These are phyloP conservation scores for Oreotrochilus melanogaster DNA, from an alignment of 2,113 vertebrate genomes.

Conservation along the genomic window DNA sequence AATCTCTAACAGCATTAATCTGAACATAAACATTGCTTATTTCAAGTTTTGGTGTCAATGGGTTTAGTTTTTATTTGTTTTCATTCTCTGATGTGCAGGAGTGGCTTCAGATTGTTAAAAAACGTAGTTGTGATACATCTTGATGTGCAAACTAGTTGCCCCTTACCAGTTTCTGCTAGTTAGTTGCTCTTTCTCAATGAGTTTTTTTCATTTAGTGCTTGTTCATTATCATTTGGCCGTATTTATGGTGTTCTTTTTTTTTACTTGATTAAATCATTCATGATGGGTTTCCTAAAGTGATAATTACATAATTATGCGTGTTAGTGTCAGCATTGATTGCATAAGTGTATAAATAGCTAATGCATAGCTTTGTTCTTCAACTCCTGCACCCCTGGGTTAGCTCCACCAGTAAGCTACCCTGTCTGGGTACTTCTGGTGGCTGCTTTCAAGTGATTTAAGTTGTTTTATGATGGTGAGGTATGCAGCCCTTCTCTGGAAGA, in stretches of 20 bases:
- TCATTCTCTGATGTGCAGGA: neutral
- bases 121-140: neutral
- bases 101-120: neutral
- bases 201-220: neutral
- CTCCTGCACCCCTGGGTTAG: neutral
- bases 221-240: neutral
- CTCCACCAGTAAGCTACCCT: neutral
- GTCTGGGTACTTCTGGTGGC: neutral
- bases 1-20: neutral
- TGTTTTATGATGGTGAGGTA: neutral
- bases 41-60: neutral
- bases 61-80: neutral
- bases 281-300: slow-evolving; percentile 3
- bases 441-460: slow-evolving; percentile 58
- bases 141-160: neutral
- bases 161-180: neutral
- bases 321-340: slow-evolving; percentile 44
- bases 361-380: slow-evolving; percentile 26
- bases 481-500: slow-evolving; percentile 33
- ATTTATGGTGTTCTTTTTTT: slow-evolving; percentile 4
- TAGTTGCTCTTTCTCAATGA: neutral
- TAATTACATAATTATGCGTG: slow-evolving; percentile 3
- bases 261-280: neutral
- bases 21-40: neutral
- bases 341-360: slow-evolving; percentile 15